Evolutionary conservation across 92 coral and sea anemone genomes (phyloP).

Genomic region (Parazoanthus swiftii): DNA sequence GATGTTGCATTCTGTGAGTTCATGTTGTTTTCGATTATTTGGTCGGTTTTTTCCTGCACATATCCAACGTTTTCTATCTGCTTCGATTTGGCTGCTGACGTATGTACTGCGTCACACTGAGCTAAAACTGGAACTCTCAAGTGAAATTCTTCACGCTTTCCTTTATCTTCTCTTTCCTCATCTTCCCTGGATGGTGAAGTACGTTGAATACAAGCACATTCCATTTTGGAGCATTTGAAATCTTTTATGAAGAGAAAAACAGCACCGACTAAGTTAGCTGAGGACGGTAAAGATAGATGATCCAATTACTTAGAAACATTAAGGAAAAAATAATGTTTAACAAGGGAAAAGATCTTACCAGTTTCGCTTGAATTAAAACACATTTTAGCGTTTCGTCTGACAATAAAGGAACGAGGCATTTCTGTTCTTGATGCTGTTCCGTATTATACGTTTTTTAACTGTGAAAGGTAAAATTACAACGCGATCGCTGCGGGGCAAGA

Average conservation of each 20-base stretch:
- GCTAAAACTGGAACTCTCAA: neutral
- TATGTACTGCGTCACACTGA: neutral
- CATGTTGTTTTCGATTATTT: neutral
- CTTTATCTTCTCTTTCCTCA: neutral
- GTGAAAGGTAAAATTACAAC: neutral
- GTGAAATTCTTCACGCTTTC: too few species aligned
- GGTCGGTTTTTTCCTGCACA: neutral
- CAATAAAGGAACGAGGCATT: constrained; percentile 18
- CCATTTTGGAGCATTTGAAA: neutral
- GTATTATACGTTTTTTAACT: neutral
- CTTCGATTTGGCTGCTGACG: neutral
- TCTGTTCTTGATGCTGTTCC: neutral
- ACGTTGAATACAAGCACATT: neutral
- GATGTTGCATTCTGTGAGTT: neutral
- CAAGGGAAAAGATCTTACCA: neutral
- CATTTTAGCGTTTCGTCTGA: constrained; percentile 2
- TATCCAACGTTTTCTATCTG: neutral
- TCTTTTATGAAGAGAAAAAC: neutral
- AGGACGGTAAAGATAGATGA: neutral
- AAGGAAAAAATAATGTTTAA: neutral
- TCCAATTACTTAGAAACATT: neutral
- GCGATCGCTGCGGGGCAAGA: neutral
- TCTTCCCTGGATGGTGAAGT: neutral
- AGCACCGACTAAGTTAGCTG: neutral
- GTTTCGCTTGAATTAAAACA: neutral